Conservation (phyloP, 2,888 invertebrate species). For the Rambutsinella grinnellia region DNA sequence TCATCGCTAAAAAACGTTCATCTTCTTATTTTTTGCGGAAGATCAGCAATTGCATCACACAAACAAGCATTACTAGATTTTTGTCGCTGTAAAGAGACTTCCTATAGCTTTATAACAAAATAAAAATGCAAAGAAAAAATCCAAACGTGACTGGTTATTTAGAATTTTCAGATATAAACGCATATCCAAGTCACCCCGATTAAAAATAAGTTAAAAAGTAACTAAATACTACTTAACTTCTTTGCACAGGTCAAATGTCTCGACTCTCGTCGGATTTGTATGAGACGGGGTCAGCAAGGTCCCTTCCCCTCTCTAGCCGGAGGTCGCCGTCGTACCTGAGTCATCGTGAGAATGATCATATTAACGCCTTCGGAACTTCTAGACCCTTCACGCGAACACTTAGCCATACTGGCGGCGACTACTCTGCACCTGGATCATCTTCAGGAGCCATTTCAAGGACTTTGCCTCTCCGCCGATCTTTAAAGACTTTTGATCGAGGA, state of each 20-base stretch:
- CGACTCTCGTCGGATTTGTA: conserved; percentile 40
- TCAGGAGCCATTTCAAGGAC: conserved; percentile 36
- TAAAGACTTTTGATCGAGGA: conserved; percentile 56
- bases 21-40: not conserved
- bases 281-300: conserved; percentile 58
- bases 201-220: not conserved
- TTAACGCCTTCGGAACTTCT: not conserved
- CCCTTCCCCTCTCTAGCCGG: conserved; percentile 50
- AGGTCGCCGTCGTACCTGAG: conserved; percentile 53
- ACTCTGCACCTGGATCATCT: conserved; percentile 15
- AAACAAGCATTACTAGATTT: too few species aligned
- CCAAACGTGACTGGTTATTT: too few species aligned
- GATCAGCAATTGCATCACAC: too few species aligned
- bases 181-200: conserved; percentile 57
- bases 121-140: too few species aligned
- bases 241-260: conserved; percentile 7
- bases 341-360: conserved; percentile 37
- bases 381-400: conserved; percentile 56
- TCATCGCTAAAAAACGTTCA: conserved; percentile 32
- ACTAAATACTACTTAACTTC: not conserved
- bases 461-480: conserved; percentile 56
- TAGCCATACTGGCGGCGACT: conserved; percentile 55
- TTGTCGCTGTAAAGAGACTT: too few species aligned
- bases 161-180: too few species aligned
- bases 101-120: too few species aligned